These are phyloP conservation scores for Danio jaintianensis DNA, from an alignment of 2,797 vertebrate genomes.

Conservation along the genomic window DNA sequence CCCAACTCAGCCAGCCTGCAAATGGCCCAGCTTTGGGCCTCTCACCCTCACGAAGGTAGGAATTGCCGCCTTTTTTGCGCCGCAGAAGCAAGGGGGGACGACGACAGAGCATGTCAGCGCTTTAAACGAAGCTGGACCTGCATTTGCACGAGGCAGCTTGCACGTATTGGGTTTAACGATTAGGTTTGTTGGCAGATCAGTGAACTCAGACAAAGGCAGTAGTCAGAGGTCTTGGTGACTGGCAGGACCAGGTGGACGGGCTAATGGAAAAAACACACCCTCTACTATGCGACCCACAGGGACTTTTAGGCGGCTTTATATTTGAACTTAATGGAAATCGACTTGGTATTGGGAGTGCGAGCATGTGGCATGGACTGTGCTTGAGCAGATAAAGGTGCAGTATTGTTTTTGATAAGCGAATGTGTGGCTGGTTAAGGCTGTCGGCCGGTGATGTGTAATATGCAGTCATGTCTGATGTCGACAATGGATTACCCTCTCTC, in stretches of 20 bases:
- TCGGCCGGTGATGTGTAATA: constrained; percentile 24
- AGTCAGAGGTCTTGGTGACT: constrained; percentile 43
- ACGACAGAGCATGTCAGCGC: background rate
- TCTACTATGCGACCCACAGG: background rate
- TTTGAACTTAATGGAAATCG: constrained; percentile 53
- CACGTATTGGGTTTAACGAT: constrained; percentile 57
- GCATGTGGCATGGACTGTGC: constrained; percentile 20
- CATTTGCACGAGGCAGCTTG: background rate
- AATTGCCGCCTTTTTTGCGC: constrained; percentile 20
- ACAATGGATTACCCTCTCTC: constrained; percentile 10
- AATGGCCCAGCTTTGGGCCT: constrained; percentile 85
- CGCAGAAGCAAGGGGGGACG: background rate
- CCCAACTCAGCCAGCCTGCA: constrained; percentile 83
- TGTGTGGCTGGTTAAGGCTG: constrained; percentile 5
- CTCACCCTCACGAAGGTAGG: constrained; percentile 81
- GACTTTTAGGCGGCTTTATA: constrained; percentile 36
- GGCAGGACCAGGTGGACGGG: background rate
- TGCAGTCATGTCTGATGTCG: constrained; percentile 19
- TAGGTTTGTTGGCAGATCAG: constrained; percentile 42
- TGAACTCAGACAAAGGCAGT: constrained; percentile 47
- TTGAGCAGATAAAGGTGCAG: constrained; percentile 21
- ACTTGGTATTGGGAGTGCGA: constrained; percentile 17
- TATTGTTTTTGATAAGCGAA: constrained; percentile 21
- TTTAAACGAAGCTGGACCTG: constrained; percentile 17
- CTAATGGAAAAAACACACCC: constrained; percentile 43